Evolutionary conservation across 2,888 invertebrate genomes (phyloP).

Genomic region (Syrphus vitripennis): DNA sequence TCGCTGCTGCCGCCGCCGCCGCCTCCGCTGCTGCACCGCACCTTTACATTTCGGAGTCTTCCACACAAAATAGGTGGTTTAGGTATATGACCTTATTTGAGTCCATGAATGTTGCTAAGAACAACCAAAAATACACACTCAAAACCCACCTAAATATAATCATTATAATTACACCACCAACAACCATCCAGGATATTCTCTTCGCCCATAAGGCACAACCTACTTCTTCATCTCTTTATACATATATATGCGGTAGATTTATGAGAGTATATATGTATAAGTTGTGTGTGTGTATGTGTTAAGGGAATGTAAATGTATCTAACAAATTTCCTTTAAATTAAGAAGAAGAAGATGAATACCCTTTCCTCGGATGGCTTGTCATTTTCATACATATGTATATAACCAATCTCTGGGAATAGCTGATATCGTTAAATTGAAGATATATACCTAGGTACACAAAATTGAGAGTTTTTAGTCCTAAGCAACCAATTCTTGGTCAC

Average conservation of each 20-base stretch:
- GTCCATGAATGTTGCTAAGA: slow-evolving; percentile 22
- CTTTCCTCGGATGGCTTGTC: too few relatives aligned
- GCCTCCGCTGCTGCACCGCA: background rate
- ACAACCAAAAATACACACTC: slow-evolving; percentile 62
- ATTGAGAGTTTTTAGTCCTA: slow-evolving; percentile 58
- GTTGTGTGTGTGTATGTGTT: slow-evolving; percentile 45
- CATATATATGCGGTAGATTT: slow-evolving; percentile 43
- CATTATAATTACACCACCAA: slow-evolving; percentile 70
- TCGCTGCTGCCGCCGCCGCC: background rate
- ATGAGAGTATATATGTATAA: slow-evolving; percentile 31
- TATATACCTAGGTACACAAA: slow-evolving; percentile 31
- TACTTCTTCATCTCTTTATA: slow-evolving; percentile 45
- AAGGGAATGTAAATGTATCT: slow-evolving; percentile 53
- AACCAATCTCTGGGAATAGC: background rate
- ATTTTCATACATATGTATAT: background rate
- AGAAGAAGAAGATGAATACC: slow-evolving; percentile 48
- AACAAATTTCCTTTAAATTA: slow-evolving; percentile 51
- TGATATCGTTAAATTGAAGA: slow-evolving; percentile 55
- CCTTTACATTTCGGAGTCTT: background rate
- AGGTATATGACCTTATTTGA: slow-evolving; percentile 8
- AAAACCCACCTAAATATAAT: slow-evolving; percentile 69
- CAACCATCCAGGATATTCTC: slow-evolving; percentile 56
- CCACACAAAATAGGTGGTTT: background rate
- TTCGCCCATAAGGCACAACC: slow-evolving; percentile 67
- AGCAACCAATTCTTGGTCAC: slow-evolving; percentile 66